Evolutionary conservation across 2,888 invertebrate genomes (phyloP).

Genomic region (Branchellion lobata): DNA sequence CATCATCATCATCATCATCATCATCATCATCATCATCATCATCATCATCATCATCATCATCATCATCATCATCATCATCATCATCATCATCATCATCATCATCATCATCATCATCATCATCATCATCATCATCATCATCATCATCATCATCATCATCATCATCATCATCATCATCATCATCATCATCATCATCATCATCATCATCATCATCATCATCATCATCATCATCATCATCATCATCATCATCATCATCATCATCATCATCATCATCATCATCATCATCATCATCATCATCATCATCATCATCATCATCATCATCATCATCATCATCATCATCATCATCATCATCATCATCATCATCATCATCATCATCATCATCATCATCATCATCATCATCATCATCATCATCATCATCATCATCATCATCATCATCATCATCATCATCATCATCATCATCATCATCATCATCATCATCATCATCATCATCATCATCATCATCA

Average conservation of each 20-base stretch:
- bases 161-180: conserved; percentile 27
- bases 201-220: background rate
- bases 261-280: conserved; percentile 44
- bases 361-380: conserved; percentile 14
- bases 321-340: background rate
- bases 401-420: conserved; percentile 34
- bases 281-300: conserved; percentile 37
- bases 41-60: conserved; percentile 27
- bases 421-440: conserved; percentile 30
- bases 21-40: conserved; percentile 31
- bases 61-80: conserved; percentile 37
- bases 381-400: conserved; percentile 4
- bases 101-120: conserved; percentile 21
- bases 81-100: conserved; percentile 22
- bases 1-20: conserved; percentile 32
- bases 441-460: conserved; percentile 34
- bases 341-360: background rate
- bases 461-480: conserved; percentile 34
- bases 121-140: conserved; percentile 24
- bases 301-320: conserved; percentile 23
- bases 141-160: conserved; percentile 15
- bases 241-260: conserved; percentile 45
- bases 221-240: conserved; percentile 44
- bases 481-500: conserved; percentile 34
- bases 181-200: conserved; percentile 21